A percentile compares a stretch with the other conserved stretches of the same genome.
Evolutionary conservation across 2,797 vertebrate genomes (phyloP).

Genomic region (Chelonia mydas): DNA sequence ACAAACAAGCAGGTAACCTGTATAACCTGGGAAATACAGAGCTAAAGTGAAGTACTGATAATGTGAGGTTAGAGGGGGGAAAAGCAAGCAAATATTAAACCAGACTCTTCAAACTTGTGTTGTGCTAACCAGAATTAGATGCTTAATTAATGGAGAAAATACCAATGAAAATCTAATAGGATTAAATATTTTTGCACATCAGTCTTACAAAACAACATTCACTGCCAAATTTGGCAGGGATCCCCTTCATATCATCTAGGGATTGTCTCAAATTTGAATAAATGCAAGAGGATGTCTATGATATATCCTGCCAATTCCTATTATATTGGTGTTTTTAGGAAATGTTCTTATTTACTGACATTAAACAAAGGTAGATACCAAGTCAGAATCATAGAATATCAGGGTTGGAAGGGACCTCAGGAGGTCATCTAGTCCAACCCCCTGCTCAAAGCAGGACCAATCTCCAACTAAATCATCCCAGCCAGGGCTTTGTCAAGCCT

Average conservation of each 20-base stretch:
- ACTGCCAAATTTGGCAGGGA: neutral
- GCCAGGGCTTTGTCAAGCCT: no score
- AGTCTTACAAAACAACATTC: neutral
- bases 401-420: no score
- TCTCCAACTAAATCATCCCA: no score
- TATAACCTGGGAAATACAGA: neutral
- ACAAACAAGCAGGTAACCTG: neutral
- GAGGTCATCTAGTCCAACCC: no score
- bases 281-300: neutral
- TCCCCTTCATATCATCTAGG: neutral
- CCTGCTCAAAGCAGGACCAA: no score
- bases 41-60: neutral
- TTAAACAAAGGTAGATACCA: neutral
- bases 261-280: neutral
- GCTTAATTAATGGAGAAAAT: neutral
- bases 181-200: accelerated
- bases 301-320: neutral
- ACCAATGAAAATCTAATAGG: neutral
- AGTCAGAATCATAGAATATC: neutral
- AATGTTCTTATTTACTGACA: neutral
- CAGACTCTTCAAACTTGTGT: neutral
- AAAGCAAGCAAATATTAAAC: neutral
- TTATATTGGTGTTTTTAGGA: neutral
- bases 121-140: neutral
- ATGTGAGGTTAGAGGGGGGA: neutral